Conservation (phyloP, 2,113 vertebrate genomes). For the Calyptommatus sinebrachiatus region DNA sequence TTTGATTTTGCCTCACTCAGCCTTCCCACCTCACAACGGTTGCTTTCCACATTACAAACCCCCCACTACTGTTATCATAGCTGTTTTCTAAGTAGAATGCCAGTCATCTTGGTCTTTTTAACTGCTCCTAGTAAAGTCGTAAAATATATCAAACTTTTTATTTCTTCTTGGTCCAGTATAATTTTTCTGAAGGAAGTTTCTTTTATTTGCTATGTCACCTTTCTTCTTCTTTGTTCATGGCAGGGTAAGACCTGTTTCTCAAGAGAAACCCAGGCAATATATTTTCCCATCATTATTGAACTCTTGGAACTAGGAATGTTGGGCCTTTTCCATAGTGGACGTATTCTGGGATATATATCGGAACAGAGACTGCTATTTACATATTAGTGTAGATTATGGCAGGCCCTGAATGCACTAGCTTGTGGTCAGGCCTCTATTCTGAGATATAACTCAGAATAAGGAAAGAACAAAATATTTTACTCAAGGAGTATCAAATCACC, state of each 20-base stretch:
- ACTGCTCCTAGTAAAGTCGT: neutral
- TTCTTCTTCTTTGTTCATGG: too few species aligned
- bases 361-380: too few species aligned
- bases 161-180: neutral
- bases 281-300: neutral
- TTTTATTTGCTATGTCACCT: conserved; percentile 6
- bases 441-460: too few species aligned
- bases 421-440: too few species aligned
- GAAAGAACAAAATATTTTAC: too few species aligned
- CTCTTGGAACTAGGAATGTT: too few species aligned
- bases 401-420: too few species aligned
- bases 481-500: too few species aligned
- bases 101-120: conserved; percentile 10
- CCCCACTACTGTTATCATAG: conserved; percentile 14
- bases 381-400: too few species aligned
- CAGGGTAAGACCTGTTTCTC: neutral
- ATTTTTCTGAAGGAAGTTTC: conserved; percentile 8
- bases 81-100: conserved; percentile 27
- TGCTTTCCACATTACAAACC: conserved; percentile 32
- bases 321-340: too few species aligned
- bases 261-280: neutral
- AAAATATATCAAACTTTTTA: neutral
- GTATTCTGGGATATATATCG: too few species aligned
- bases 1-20: conserved; percentile 42
- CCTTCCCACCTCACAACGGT: conserved; percentile 45